Base-by-base conservation (phyloP, 2,888 invertebrate species). In the Drepana falcataria region DNA sequence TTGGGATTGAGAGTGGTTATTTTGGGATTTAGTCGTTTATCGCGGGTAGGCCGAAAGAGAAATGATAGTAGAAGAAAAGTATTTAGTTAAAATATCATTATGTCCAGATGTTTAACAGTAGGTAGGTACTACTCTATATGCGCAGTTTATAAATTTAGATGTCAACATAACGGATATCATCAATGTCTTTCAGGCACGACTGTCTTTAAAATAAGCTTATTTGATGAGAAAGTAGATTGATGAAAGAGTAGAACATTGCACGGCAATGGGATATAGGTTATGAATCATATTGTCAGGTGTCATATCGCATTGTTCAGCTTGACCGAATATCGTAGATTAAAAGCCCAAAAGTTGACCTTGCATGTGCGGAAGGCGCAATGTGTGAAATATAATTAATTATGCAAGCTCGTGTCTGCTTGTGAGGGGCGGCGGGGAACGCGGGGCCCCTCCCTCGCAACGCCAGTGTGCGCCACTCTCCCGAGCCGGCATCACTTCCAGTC, bases 381-480 rank as follows among this genome's bases (percentile, higher is more conserved):
- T 79, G 82, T 81, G 76, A 81, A 83, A 79, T 81, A 72, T 82
- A 81, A 87, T 85, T 85, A 86, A 87, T 87, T 87, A 89, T 88
- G 86, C 85, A 87, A 85, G 83, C 82, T 77, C 69, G 82, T 82
- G 84, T 87, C 86, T 86, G 84, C 79, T 81, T 76, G 81, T 77
- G 75, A 76, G 78, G 77, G 61, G 61, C 65, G 65, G 70, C 62
- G 61, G 65, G 55, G 66, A 71, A 63, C 72, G 61, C 64, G 66
- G 69, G 64, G 75, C 77, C 74, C 77, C 75, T 78, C 73, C 75
- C 77, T 74, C 72, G 69, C 78, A 73, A 67, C 75, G 81, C 79
- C 90, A 88, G 90, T 87, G 81, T 84, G 87, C 90, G 86, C 87
- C 85, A 85, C 81, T 86, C 88, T 85, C 82, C 84, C 87, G 86